These are phyloP conservation scores for Tympanoctomys barrerae DNA, from an alignment of 2,797 vertebrate species.

Conservation along the genomic window DNA sequence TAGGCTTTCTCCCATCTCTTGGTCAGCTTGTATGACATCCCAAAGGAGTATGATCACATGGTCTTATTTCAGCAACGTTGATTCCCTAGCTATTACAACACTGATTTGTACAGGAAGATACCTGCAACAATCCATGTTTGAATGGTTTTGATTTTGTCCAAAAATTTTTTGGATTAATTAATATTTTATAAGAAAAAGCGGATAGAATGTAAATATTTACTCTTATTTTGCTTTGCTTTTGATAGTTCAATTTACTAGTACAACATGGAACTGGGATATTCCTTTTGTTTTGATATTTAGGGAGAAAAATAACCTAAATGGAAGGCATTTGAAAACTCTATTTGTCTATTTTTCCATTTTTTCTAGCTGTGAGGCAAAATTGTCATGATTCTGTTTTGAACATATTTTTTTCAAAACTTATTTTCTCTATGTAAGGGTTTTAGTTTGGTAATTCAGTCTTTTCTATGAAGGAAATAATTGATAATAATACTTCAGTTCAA, in stretches of 20 bases:
- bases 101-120: background rate
- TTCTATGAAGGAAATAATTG: background rate
- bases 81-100: background rate
- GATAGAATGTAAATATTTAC: background rate
- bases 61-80: background rate
- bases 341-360: background rate
- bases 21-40: background rate
- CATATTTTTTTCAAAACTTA: background rate
- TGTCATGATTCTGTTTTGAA: background rate
- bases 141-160: background rate
- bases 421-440: background rate
- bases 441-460: background rate
- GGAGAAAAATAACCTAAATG: background rate
- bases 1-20: background rate
- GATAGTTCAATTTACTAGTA: background rate
- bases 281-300: background rate
- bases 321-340: background rate
- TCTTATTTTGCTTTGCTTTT: slow-evolving; percentile 11
- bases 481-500: slow-evolving; percentile 28
- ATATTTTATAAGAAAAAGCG: background rate
- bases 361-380: background rate
- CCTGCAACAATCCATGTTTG: background rate
- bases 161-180: slow-evolving; percentile 28
- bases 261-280: background rate
- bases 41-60: background rate